phyloP scores from a whole-genome alignment of 2,113 vertebrate genomes.

The Heterotis niloticus region DNA sequence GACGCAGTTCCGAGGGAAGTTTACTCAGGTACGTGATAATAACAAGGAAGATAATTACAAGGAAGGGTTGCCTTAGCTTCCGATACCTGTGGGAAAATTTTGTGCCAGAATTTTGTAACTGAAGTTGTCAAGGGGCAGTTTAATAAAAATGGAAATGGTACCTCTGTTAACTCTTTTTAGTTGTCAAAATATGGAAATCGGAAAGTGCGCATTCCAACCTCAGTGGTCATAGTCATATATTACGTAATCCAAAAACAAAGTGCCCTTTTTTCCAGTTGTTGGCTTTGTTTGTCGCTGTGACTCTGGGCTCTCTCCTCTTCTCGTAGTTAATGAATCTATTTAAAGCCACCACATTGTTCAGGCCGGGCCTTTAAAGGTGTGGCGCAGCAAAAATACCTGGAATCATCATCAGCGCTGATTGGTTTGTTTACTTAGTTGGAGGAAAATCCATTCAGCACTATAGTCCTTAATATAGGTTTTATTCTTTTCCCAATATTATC shows the following conservation, averaged over 20 bases:
- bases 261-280: slow-evolving; percentile 1
- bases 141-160: background rate
- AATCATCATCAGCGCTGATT: slow-evolving; percentile 6
- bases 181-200: background rate
- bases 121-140: background rate
- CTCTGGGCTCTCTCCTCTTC: background rate
- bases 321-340: slow-evolving; percentile 15
- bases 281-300: background rate
- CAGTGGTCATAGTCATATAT: background rate
- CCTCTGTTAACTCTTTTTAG: background rate
- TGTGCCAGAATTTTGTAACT: background rate
- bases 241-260: slow-evolving; percentile 13
- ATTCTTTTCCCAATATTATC: background rate
- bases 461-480: background rate
- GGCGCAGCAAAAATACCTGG: slow-evolving; percentile 2
- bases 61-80: background rate
- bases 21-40: slow-evolving; percentile 58
- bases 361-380: background rate
- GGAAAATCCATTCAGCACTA: slow-evolving; percentile 38
- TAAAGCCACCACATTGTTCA: slow-evolving; percentile 15
- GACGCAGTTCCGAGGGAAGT: slow-evolving; percentile 77
- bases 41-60: slow-evolving; percentile 33
- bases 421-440: background rate
- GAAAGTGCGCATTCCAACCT: background rate
- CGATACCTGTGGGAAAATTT: background rate